Evolutionary conservation across 2,113 vertebrate genomes (phyloP).

Genomic region (Mola mola): DNA sequence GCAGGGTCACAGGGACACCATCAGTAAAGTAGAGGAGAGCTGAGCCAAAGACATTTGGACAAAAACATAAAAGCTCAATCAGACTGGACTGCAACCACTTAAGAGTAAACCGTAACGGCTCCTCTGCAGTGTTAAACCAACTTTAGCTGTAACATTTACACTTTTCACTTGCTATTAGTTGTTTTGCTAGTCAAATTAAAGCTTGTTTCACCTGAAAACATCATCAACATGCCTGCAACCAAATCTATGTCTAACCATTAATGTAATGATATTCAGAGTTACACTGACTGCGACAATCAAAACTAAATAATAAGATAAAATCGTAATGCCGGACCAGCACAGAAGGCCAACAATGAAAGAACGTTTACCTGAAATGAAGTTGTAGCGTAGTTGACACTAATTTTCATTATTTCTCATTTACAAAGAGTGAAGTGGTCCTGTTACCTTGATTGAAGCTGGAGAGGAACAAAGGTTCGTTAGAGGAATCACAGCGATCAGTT

Average conservation of each 20-base stretch:
- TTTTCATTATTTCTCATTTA: constrained; percentile 24
- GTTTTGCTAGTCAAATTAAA: background rate
- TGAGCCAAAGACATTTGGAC: background rate
- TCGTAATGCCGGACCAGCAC: constrained; percentile 4
- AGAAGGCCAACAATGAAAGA: background rate
- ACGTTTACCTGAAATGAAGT: no score
- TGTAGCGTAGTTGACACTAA: no score
- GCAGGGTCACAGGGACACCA: constrained; percentile 37
- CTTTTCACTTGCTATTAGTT: constrained; percentile 2
- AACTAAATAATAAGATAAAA: background rate
- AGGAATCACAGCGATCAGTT: constrained; percentile 41
- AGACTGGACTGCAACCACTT: no score
- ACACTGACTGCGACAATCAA: background rate
- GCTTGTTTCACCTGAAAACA: no score
- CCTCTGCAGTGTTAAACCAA: no score
- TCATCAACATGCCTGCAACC: constrained; percentile 1
- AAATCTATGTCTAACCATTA: constrained; percentile 13
- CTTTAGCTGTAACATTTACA: background rate
- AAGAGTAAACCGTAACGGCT: no score
- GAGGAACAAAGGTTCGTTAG: constrained; percentile 30
- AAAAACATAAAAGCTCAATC: no score
- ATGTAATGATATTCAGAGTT: background rate
- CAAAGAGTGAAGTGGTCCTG: constrained; percentile 7
- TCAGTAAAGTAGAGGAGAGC: background rate
- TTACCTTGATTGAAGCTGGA: constrained; percentile 68